A percentile compares a stretch with the other conserved stretches of the same genome.
Evolutionary conservation across 2,888 invertebrate species (phyloP).

Genomic region (Mythimna loreyi): DNA sequence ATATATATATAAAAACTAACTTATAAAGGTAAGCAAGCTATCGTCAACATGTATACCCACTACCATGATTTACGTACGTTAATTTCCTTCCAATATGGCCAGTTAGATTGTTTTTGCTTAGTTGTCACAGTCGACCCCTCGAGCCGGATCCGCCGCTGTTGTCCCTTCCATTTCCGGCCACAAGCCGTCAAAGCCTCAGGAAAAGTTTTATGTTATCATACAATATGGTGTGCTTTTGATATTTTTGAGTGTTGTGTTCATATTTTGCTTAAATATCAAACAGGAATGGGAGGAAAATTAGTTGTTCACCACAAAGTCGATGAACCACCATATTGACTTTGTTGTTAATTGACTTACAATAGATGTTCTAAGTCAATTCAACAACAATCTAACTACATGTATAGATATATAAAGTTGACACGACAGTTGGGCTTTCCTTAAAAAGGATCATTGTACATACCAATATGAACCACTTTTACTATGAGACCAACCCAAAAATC

Average conservation of each 20-base stretch:
- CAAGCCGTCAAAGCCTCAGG: conserved; percentile 78
- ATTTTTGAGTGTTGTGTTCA: conserved; percentile 45
- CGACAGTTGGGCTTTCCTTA: too few species aligned
- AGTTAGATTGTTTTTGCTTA: conserved; percentile 75
- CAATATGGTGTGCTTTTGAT: conserved; percentile 61
- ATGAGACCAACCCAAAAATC: too few species aligned
- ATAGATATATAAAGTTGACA: too few species aligned
- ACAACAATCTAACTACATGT: too few species aligned
- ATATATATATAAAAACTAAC: background rate
- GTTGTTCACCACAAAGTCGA: too few species aligned
- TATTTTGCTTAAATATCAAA: conserved; percentile 19
- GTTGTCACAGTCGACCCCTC: conserved; percentile 75
- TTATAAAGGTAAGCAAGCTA: conserved; percentile 13
- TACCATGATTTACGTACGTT: conserved; percentile 82
- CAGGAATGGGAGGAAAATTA: background rate
- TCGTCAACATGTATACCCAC: conserved; percentile 66
- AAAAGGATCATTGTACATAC: too few species aligned
- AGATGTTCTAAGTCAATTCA: too few species aligned
- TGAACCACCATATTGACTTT: too few species aligned
- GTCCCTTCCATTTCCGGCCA: conserved; percentile 86
- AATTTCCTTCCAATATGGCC: conserved; percentile 75
- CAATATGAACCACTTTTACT: too few species aligned
- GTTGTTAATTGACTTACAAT: too few species aligned
- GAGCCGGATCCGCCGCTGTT: conserved; percentile 84
- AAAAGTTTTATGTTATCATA: conserved; percentile 75